Conservation (phyloP, 92 coral and sea anemone genomes). For the Pocillopora grandis region DNA sequence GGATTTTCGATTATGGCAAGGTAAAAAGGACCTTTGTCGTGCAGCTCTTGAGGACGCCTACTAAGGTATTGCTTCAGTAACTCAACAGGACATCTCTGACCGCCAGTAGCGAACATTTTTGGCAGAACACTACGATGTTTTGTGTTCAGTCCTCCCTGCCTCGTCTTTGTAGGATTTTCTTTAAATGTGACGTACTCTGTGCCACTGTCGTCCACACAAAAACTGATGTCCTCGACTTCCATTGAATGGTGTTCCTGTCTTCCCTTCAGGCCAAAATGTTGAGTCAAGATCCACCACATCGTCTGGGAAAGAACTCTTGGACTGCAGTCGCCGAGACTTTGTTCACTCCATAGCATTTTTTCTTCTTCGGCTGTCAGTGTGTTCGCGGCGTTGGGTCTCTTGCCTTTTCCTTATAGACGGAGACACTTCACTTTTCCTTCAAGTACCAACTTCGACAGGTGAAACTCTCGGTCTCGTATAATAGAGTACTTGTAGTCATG, state of each 20-base stretch:
- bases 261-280: slow-evolving; percentile 29
- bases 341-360: slow-evolving; percentile 25
- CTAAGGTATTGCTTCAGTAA: slow-evolving; percentile 38
- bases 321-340: slow-evolving; percentile 8
- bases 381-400: slow-evolving; percentile 33
- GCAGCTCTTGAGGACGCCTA: slow-evolving; percentile 40
- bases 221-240: slow-evolving; percentile 17
- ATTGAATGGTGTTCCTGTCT: not conserved
- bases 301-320: slow-evolving; percentile 21
- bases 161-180: too few relatives aligned
- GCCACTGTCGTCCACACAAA: slow-evolving; percentile 35
- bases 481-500: too few relatives aligned
- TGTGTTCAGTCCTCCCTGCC: too few relatives aligned
- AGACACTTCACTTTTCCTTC: too few relatives aligned
- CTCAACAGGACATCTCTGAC: slow-evolving; percentile 31
- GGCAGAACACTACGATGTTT: too few relatives aligned
- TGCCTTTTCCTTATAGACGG: too few relatives aligned
- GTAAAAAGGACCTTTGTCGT: slow-evolving; percentile 25
- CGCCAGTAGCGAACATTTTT: slow-evolving; percentile 45
- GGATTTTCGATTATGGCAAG: slow-evolving; percentile 31
- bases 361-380: slow-evolving; percentile 21
- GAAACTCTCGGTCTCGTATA: too few relatives aligned
- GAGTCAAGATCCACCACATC: slow-evolving; percentile 53
- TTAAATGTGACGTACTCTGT: too few relatives aligned
- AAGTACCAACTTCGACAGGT: too few relatives aligned